Evolutionary conservation across 2,888 invertebrate species (phyloP).

Genomic region (Caenorhabditis angaria): DNA sequence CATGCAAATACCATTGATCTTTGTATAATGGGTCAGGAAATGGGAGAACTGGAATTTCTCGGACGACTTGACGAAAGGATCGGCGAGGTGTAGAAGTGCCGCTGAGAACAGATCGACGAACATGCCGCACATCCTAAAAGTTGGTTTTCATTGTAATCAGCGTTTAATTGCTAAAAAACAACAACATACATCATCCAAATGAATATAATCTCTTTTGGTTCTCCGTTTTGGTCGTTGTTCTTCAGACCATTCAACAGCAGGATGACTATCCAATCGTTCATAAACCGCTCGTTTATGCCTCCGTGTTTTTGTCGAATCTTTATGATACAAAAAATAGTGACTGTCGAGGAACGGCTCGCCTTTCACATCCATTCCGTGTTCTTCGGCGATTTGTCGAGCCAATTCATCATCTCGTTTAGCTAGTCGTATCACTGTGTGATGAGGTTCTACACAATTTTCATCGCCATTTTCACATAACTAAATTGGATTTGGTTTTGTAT

Average conservation of each 20-base stretch:
- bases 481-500: not conserved
- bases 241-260: constrained; percentile 58
- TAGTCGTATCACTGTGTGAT: constrained; percentile 63
- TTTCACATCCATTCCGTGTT: constrained; percentile 67
- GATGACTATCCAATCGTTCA: constrained; percentile 50
- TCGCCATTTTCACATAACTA: constrained; percentile 12
- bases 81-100: constrained; percentile 11
- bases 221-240: constrained; percentile 60
- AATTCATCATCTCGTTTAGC: constrained; percentile 67
- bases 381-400: constrained; percentile 63
- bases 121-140: constrained; percentile 30
- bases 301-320: constrained; percentile 41
- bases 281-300: constrained; percentile 59
- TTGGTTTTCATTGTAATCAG: too few relatives aligned
- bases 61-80: constrained; percentile 25
- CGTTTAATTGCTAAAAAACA: not conserved
- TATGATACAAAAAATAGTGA: constrained; percentile 69
- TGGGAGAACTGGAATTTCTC: constrained; percentile 64
- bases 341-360: constrained; percentile 69
- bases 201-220: constrained; percentile 64
- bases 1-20: constrained; percentile 78
- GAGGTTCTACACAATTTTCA: constrained; percentile 46
- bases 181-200: constrained; percentile 40
- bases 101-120: constrained; percentile 24
- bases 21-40: constrained; percentile 71